phyloP scores from a whole-genome alignment of 2,113 vertebrate species.

The Axis porcinus region DNA sequence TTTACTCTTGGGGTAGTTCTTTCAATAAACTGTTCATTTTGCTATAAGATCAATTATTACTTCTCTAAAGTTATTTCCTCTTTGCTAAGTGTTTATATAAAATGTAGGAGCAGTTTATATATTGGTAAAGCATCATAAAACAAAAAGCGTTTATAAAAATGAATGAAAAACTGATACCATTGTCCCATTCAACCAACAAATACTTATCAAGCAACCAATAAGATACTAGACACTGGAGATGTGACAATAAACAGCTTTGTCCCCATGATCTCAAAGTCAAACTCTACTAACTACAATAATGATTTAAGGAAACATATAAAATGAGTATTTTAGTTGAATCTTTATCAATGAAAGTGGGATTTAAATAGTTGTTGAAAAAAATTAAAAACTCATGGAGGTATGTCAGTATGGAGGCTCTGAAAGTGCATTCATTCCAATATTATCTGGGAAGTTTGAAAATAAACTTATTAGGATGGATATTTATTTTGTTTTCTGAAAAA shows the following conservation, averaged over 20 bases:
- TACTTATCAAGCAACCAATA: not conserved
- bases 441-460: constrained; percentile 5
- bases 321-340: not conserved
- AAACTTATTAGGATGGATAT: not conserved
- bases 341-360: not conserved
- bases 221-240: not conserved
- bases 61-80: not conserved
- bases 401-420: not conserved
- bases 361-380: not conserved
- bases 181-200: not conserved
- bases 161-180: not conserved
- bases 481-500: not conserved
- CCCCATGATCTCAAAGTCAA: not conserved
- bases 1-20: not conserved
- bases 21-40: constrained; percentile 18
- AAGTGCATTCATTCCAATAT: not conserved
- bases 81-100: not conserved
- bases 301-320: not conserved
- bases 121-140: not conserved
- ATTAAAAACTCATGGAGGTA: not conserved
- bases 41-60: not conserved
- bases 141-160: not conserved
- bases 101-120: not conserved
- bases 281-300: not conserved
- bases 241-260: not conserved